Base-by-base conservation (phyloP, 92 coral and sea anemone species). In the Nematostella vectensis region DNA sequence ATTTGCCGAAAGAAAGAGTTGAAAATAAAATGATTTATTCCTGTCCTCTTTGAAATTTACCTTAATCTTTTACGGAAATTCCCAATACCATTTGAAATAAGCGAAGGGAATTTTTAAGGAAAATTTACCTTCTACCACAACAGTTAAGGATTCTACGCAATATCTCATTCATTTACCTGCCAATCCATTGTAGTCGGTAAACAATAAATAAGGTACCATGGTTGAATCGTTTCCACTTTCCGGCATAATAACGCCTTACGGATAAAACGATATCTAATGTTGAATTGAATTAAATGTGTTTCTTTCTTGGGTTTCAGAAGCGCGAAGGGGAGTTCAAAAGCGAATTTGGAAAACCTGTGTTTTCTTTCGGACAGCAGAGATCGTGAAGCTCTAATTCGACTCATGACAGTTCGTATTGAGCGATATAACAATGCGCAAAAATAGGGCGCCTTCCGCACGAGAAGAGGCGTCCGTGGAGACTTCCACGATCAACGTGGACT, bases 351-450 rank as follows among this genome's bases (percentile, higher is more conserved):
- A 79, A 79, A 59, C 67, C 80, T 28, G 74, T 79, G 19, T 79
- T 72, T 56, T 48, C 80, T 6, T 79, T 64, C 49, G 74, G 76
- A 50, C 87, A 79, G 49, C 81, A 63, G 42, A 60, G 87, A 62
- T 70, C 67, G 24, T 47, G 85, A 19, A 58, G 66, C 38, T 31
- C 55, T 20, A 59, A 66, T 9, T 43, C 72, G 19, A 2, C 63
- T 6, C 51, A 45, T 4, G 51, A 19, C 28, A 66, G 27, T 31
- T 17, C 62, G 0, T 66, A 66, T 51, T 66, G 42, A 55, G 48
- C 23, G 61, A 55, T n/a, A 22, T 33, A 33, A 33, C 6, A 15
- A 15, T 15, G 6, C 40, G 15, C 40, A 33, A 33, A 15, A 33
- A 33, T 6, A 33, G 15, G 15, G 15, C 40, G n/a, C n/a, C n/a